phyloP scores from a whole-genome alignment of 2,113 vertebrate species.

The Thalassarche chlororhynchos region DNA sequence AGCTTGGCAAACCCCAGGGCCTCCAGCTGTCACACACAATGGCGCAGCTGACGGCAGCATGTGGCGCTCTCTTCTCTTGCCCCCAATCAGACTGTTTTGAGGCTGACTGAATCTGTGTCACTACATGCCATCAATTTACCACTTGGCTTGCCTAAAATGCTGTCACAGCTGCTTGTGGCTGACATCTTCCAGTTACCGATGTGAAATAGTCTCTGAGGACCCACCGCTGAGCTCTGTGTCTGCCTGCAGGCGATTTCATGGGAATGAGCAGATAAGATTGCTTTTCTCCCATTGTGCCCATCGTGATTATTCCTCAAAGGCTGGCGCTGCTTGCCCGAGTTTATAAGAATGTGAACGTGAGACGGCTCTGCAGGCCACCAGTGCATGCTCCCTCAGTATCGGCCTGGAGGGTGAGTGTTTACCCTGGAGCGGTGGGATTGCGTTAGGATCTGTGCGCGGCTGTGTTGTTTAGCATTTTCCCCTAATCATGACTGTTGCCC shows the following conservation, averaged over 20 bases:
- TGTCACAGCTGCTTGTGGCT: not conserved
- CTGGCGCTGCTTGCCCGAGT: not conserved
- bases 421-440: not conserved
- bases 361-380: not conserved
- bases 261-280: not conserved
- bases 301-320: not conserved
- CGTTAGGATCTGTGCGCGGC: accelerated
- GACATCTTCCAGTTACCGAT: not conserved
- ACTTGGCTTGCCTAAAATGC: not conserved
- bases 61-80: not conserved
- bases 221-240: accelerated
- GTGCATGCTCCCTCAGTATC: not conserved
- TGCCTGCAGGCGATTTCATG: not conserved
- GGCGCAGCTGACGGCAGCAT: not conserved
- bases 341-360: not conserved
- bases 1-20: not conserved
- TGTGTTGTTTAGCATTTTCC: not conserved
- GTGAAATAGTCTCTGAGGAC: not conserved
- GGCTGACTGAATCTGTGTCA: not conserved
- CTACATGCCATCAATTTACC: not conserved
- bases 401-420: too few relatives aligned
- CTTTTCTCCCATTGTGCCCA: not conserved
- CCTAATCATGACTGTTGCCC: not conserved
- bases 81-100: not conserved
- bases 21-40: not conserved